phyloP scores from a whole-genome alignment of 2,113 vertebrate genomes.

The Dasyurus viverrinus region DNA sequence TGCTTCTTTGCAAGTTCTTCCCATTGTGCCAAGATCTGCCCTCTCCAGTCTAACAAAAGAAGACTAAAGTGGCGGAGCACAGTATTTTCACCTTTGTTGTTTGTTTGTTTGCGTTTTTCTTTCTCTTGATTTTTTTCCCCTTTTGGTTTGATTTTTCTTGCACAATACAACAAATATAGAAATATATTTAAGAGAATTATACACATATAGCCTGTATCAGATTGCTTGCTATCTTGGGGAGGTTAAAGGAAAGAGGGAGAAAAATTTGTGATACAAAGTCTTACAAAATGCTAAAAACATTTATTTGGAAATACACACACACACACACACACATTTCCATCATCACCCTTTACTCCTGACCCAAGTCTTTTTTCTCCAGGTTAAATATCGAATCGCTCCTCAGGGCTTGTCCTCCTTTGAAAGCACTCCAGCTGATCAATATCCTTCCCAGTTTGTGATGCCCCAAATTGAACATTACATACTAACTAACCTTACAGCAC shows the following conservation, averaged over 20 bases:
- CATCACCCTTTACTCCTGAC: not conserved
- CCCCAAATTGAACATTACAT: not conserved
- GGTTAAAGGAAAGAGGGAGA: too few relatives aligned
- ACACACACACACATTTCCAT: not conserved
- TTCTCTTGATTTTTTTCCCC: too few relatives aligned
- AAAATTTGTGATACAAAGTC: too few relatives aligned
- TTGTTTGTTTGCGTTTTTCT: too few relatives aligned
- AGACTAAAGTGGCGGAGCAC: not conserved
- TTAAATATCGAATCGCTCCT: not conserved
- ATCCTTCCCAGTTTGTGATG: not conserved
- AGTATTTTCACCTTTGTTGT: too few relatives aligned
- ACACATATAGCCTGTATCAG: too few relatives aligned
- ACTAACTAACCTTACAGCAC: not conserved
- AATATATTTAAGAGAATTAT: too few relatives aligned
- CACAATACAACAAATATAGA: too few relatives aligned
- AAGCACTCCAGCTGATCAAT: not conserved
- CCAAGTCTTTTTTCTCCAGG: not conserved
- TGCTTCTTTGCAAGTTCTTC: not conserved
- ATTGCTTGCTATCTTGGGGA: too few relatives aligned
- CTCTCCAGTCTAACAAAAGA: not conserved
- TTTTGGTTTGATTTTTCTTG: too few relatives aligned
- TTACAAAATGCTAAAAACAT: too few relatives aligned
- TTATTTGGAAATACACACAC: too few relatives aligned
- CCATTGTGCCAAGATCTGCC: not conserved
- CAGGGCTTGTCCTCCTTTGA: not conserved